These are phyloP conservation scores for Ophion costatus DNA, from an alignment of 2,888 invertebrate species.

Conservation along the genomic window DNA sequence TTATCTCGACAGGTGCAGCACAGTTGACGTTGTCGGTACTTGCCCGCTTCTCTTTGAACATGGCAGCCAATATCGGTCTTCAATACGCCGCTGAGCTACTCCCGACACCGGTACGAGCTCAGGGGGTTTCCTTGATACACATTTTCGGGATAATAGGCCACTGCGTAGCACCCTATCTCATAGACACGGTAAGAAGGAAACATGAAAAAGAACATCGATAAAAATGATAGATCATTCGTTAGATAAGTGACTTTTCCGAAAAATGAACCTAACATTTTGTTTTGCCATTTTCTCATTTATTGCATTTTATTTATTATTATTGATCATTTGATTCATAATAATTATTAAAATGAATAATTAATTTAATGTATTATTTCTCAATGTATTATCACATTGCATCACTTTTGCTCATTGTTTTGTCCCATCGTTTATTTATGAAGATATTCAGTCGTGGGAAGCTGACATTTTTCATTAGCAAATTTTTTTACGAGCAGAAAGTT, in stretches of 20 bases:
- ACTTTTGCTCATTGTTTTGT: too few species aligned
- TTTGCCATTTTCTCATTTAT: too few species aligned
- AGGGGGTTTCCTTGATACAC: conserved; percentile 93
- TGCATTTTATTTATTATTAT: too few species aligned
- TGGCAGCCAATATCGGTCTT: conserved; percentile 94
- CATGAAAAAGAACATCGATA: conserved; percentile 79
- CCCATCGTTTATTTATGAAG: too few species aligned
- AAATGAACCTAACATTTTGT: not conserved
- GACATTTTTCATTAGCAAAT: not conserved
- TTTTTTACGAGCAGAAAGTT: too few species aligned
- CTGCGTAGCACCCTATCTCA: conserved; percentile 92
- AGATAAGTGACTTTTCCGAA: not conserved
- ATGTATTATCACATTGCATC: too few species aligned
- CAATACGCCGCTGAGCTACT: conserved; percentile 95
- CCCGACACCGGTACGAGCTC: conserved; percentile 94
- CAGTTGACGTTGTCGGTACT: conserved; percentile 91
- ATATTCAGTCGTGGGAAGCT: not conserved
- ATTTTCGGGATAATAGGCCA: conserved; percentile 95
- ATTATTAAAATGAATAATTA: too few species aligned
- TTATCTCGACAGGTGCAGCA: conserved; percentile 85
- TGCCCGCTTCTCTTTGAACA: conserved; percentile 94
- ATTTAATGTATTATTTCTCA: too few species aligned
- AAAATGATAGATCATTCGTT: not conserved
- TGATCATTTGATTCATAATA: too few species aligned
- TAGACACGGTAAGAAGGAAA: conserved; percentile 88